A percentile compares a stretch with the other conserved stretches of the same genome.
Evolutionary conservation across 2,797 vertebrate genomes (phyloP).

Genomic region (Bradypodion pumilum): DNA sequence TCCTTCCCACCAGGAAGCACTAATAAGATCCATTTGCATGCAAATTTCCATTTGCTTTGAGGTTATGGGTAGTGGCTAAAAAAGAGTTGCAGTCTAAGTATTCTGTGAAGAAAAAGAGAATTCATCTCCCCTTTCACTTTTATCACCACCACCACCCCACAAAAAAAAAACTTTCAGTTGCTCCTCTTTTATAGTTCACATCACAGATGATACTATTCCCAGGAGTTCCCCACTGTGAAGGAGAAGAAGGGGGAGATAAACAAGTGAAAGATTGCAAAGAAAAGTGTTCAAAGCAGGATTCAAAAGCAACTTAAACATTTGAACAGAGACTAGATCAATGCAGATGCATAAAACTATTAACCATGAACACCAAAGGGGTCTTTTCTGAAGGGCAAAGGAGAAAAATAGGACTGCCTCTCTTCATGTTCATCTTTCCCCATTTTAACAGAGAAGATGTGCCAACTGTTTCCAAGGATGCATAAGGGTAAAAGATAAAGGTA

Average conservation of each 20-base stretch:
- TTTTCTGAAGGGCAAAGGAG: slow-evolving; percentile 12
- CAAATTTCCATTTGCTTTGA: slow-evolving; percentile 12
- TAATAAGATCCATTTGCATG: slow-evolving; percentile 17
- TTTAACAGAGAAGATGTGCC: rapidly evolving
- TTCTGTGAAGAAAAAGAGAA: slow-evolving; percentile 27
- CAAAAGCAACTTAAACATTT: slow-evolving; percentile 27
- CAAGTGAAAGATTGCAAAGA: slow-evolving; percentile 29
- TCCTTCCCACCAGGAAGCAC: slow-evolving; percentile 20
- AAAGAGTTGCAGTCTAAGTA: slow-evolving; percentile 27
- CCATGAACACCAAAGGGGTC: slow-evolving; percentile 21
- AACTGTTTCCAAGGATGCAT: neutral
- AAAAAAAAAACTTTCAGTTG: neutral
- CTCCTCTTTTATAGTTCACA: slow-evolving; percentile 28
- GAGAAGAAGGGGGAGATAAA: slow-evolving; percentile 25
- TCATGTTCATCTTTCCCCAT: rapidly evolving
- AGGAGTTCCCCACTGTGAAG: slow-evolving; percentile 12
- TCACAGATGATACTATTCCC: slow-evolving; percentile 34
- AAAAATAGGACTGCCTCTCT: neutral
- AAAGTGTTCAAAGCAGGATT: slow-evolving; percentile 32
- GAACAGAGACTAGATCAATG: neutral
- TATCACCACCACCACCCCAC: neutral
- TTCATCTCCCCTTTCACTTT: neutral
- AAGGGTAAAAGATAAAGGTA: no score
- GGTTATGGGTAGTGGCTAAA: neutral
- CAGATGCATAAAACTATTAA: neutral